A percentile compares a stretch with the other conserved stretches of the same genome.
Evolutionary conservation across 2,113 vertebrate species (phyloP).

Genomic region (Mormyrus iriodes): DNA sequence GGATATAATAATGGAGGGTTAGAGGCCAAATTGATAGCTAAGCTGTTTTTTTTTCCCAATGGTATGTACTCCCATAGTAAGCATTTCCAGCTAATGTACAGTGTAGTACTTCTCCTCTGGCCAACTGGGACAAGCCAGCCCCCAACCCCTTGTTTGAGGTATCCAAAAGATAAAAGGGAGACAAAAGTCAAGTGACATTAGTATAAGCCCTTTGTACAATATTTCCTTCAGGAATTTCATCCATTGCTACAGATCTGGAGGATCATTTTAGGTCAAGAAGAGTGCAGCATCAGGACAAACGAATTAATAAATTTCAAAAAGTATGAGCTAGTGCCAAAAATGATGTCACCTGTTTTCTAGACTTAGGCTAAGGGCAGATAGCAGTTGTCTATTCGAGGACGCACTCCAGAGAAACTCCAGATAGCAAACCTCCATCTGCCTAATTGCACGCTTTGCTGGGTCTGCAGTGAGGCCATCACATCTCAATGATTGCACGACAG

Average conservation of each 20-base stretch:
- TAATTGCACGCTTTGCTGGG: not conserved
- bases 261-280: not conserved
- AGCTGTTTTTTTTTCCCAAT: not conserved
- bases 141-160: not conserved
- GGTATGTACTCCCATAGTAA: not conserved
- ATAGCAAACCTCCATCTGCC: not conserved
- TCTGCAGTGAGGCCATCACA: not conserved
- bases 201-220: not conserved
- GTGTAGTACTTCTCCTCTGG: not conserved
- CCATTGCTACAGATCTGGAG: not conserved
- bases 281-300: not conserved
- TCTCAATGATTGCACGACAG: not conserved
- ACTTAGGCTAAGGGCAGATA: not conserved
- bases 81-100: not conserved
- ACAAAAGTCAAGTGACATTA: not conserved
- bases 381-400: slow-evolving; percentile 4
- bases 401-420: not conserved
- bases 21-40: not conserved
- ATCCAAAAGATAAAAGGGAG: not conserved
- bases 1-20: not conserved
- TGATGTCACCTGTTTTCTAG: not conserved
- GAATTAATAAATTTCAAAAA: not conserved
- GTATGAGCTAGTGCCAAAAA: not conserved
- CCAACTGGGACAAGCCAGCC: not conserved
- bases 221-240: not conserved